These are phyloP conservation scores for Cryptus armator DNA, from an alignment of 2,888 invertebrate genomes.

Conservation along the genomic window DNA sequence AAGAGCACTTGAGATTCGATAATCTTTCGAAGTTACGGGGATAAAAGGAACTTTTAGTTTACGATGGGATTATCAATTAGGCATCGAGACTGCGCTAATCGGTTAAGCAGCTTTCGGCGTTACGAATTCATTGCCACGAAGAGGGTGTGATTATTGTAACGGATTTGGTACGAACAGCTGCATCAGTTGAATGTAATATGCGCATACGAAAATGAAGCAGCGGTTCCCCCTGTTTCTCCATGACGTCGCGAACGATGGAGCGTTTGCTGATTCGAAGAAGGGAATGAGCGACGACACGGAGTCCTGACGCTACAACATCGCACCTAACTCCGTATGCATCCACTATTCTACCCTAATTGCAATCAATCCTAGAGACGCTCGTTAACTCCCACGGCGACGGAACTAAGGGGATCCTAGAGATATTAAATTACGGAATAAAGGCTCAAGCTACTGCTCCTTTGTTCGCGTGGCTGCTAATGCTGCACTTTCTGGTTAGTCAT, in stretches of 20 bases:
- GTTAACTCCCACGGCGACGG: slow-evolving; percentile 70
- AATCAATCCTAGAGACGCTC: slow-evolving; percentile 76
- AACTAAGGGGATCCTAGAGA: slow-evolving; percentile 66
- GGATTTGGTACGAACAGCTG: not conserved
- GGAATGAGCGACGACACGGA: slow-evolving; percentile 47
- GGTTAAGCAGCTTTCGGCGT: not conserved
- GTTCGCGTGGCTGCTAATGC: slow-evolving; percentile 30
- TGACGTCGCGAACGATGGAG: slow-evolving; percentile 19
- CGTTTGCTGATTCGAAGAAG: slow-evolving; percentile 36
- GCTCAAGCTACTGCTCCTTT: slow-evolving; percentile 56
- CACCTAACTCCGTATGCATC: slow-evolving; percentile 56
- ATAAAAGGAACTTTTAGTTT: not conserved
- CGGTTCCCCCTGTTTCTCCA: not conserved
- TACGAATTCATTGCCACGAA: not conserved
- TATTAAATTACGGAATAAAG: slow-evolving; percentile 71
- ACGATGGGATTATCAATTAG: not conserved
- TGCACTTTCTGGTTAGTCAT: slow-evolving; percentile 15
- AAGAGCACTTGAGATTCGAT: not conserved
- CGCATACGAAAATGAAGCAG: not conserved
- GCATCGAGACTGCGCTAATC: not conserved
- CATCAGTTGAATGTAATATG: not conserved
- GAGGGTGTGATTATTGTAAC: not conserved
- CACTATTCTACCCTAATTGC: slow-evolving; percentile 74
- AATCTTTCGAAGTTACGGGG: not conserved
- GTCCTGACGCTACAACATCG: slow-evolving; percentile 45